Evolutionary conservation across 2,888 invertebrate genomes (phyloP), one percentile per base, ranked within the genome.

Genomic region (Coremacera marginata): DNA sequence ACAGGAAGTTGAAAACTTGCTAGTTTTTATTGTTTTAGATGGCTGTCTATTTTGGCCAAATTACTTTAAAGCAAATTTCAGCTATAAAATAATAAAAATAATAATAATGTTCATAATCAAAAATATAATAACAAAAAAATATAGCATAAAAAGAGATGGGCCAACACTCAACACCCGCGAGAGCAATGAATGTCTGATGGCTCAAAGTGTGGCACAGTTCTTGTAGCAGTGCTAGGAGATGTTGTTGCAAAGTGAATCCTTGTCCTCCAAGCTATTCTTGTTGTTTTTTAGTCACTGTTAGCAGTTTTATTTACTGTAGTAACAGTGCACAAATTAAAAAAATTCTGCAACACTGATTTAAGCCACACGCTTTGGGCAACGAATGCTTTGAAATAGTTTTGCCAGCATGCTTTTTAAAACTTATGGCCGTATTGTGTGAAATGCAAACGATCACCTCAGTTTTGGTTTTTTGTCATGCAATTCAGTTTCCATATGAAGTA

Each of bases 111-210:
- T 7, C 31, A 74, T 19, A 31, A n/a, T n/a, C n/a, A n/a, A 51
- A 73, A 63, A 19, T 1, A 52, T 1, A 22, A 55, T 9, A 55
- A 55, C 2, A 55, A 49, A 22, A 52, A 68, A 19, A 31, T 19
- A 16, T 76, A 71, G 34, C 44, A 44, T 44, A 25, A 57, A 8
- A 70, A 75, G 52, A 70, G 52, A 25, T 31, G 57, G 52, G 49
- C 31, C 16, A 31, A 60, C 60, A 67, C 65, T 51, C 16, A 77
- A 71, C 27, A 67, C 76, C 52, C 65, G 49, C n/a, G 65, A 62
- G 74, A 72, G 68, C 65, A 67, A 68, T 79, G 68, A 71, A 74
- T 77, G 80, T 78, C 74, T 73, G 73, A 73, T 73, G 63, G 65
- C 65, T 72, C 19, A 5, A 63, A 73, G 63, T 49, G 60, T 31